Conservation (phyloP, 2,113 vertebrate species). For the Micronycteris hirsuta region DNA sequence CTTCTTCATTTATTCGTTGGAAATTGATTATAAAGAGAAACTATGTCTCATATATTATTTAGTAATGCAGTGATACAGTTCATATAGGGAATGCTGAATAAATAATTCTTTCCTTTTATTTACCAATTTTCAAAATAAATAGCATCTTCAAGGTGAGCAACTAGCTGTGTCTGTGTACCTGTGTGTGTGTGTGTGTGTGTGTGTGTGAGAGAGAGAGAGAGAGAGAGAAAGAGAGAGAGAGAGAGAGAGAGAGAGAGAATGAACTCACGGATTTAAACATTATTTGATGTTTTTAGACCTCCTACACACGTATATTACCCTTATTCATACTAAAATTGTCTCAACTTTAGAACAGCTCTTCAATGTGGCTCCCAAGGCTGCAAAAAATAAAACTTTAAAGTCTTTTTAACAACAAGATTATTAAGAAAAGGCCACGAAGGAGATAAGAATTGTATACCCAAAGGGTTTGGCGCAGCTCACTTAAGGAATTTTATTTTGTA, state of each 20-base stretch:
- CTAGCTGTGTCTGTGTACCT: not conserved
- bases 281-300: not conserved
- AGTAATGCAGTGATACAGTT: not conserved
- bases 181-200: not conserved
- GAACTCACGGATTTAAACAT: not conserved
- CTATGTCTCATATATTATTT: not conserved
- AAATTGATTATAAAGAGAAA: slow-evolving; percentile 1
- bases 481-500: not conserved
- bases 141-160: not conserved
- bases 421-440: not conserved
- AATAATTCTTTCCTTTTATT: not conserved
- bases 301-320: not conserved
- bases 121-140: slow-evolving; percentile 20
- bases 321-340: not conserved
- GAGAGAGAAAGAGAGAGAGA: not conserved
- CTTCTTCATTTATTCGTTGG: not conserved
- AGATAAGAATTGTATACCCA: not conserved
- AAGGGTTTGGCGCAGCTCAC: not conserved
- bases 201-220: not conserved
- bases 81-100: not conserved
- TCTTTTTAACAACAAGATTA: not conserved
- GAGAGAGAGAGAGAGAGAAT: not conserved
- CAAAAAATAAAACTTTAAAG: not conserved
- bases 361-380: not conserved
- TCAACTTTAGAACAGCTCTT: not conserved